Evolutionary conservation across 2,113 vertebrate genomes (phyloP), one percentile per base, ranked within the genome.

Genomic region (Paramisgurnus dabryanus): DNA sequence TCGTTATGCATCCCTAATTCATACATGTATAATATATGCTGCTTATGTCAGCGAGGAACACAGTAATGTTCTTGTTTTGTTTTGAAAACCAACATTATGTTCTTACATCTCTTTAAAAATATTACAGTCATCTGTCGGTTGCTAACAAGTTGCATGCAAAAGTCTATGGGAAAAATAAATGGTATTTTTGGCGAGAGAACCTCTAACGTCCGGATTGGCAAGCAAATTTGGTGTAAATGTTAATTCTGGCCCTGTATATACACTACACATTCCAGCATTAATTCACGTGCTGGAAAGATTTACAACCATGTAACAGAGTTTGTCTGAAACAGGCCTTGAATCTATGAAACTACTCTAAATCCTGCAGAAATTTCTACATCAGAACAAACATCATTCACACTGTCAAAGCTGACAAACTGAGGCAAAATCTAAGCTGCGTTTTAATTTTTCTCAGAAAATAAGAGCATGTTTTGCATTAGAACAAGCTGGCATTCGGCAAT

Each of bases 391-490:
- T 13, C 8, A 53, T n/a, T 39, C 18, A 22, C 6, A 45, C 43
- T 53, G 61, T 53, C 60, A 66, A 66, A 76, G 13, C 11, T 64
- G 58, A 76, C 40, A 6, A 76, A 65, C 47, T n/a, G 45, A 27
- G 40, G 61, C 34, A 3, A 65, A 76, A 76, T 65, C 58, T 65
- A 13, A 53, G 45, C 60, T 18, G 45, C 47, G 18, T 50, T n/a
- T 65, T 61, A 50, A 12, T 45, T 61, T 55, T 74, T 45, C 9
- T 65, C 27, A 39, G 15, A 13, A 65, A 22, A 64, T 17, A 17
- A 11, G 22, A 49, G 11, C 73, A 65, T 53, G 61, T 18, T 11
- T 53, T 17, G 74, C 15, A 15, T 53, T 41, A 66, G 10, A 65
- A 22, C 61, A 53, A 7, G 61, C 47, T 66, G 72, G 11, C 18